Conservation (phyloP, 2,797 vertebrate species). For the Lacerta viridis region DNA sequence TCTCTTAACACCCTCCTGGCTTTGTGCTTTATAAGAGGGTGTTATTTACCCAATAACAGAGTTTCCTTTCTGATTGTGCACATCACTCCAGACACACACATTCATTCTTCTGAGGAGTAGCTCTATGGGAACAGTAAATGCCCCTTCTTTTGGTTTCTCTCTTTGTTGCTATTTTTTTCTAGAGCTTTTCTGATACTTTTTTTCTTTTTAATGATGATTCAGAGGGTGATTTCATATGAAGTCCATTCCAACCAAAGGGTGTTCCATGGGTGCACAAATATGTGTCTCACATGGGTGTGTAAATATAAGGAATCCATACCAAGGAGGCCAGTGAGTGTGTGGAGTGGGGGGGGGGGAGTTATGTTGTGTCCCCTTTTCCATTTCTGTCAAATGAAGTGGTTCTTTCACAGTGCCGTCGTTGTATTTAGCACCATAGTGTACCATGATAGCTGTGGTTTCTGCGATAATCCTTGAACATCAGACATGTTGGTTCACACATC, state of each 20-base stretch:
- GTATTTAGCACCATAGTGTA: neutral
- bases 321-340: neutral
- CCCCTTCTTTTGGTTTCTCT: neutral
- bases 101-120: slow-evolving; percentile 61
- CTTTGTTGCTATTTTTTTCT: neutral
- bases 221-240: slow-evolving; percentile 9
- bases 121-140: slow-evolving; percentile 46
- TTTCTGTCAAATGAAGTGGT: neutral
- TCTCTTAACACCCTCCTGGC: slow-evolving; percentile 72
- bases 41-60: slow-evolving; percentile 73
- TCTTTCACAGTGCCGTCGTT: neutral
- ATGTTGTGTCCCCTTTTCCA: neutral
- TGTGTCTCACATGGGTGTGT: neutral
- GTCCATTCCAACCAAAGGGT: neutral
- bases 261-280: neutral
- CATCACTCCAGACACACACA: slow-evolving; percentile 62
- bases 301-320: neutral
- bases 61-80: slow-evolving; percentile 74
- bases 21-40: slow-evolving; percentile 53
- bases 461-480: neutral
- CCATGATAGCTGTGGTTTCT: neutral
- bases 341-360: neutral
- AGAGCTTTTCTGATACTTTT: slow-evolving; percentile 2
- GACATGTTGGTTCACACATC: no score
- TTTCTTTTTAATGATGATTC: slow-evolving; percentile 43